Evolutionary conservation across 2,113 vertebrate genomes (phyloP).

Genomic region (Urocitellus parryii): DNA sequence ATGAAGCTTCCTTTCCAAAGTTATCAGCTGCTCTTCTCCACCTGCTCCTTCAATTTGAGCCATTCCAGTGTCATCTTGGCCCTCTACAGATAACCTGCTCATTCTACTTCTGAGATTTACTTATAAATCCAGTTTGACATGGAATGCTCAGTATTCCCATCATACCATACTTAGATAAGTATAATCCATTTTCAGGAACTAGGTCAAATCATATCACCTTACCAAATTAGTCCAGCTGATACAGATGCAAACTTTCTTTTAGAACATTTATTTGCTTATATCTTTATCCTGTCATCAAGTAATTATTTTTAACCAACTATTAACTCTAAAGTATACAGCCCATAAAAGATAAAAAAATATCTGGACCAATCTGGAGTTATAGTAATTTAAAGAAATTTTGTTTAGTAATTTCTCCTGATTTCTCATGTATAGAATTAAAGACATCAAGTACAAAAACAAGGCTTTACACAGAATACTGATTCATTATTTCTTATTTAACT

Average conservation of each 20-base stretch:
- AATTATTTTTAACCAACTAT: not conserved
- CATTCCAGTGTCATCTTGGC: not conserved
- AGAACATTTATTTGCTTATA: not conserved
- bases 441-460: not conserved
- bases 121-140: not conserved
- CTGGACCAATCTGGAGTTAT: not conserved
- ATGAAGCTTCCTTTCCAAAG: not conserved
- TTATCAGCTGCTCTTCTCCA: not conserved
- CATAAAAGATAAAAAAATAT: not conserved
- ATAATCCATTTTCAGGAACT: not conserved
- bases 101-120: not conserved
- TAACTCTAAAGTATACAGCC: not conserved
- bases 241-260: not conserved
- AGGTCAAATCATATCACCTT: not conserved
- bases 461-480: not conserved
- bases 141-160: not conserved
- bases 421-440: constrained; percentile 7
- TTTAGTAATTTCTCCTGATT: not conserved
- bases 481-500: not conserved
- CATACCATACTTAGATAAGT: not conserved
- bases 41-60: not conserved
- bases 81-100: not conserved
- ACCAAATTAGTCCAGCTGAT: not conserved
- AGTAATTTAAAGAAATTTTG: constrained; percentile 1
- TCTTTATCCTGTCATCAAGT: not conserved